Base-by-base conservation (phyloP, 2,113 vertebrate genomes). In the Elgaria multicarinata region DNA sequence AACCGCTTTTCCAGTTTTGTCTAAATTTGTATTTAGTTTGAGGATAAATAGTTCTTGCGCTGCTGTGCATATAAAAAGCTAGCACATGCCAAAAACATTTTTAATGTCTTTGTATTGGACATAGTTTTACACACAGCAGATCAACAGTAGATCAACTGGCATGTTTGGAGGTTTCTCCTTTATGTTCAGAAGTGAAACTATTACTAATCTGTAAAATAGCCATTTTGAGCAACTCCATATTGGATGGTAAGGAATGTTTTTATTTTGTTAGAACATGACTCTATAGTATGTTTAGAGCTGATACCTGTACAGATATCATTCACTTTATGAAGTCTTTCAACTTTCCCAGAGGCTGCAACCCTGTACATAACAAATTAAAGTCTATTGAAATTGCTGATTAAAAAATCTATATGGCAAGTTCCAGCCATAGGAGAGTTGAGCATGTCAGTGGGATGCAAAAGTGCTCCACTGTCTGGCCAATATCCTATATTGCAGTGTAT, bases 41-140 rank as follows among this genome's bases (percentile, higher is more conserved):
- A 82, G 66, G 18, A 20, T 62, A 22, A 53, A 53, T 22, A 2
- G 44, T 62, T 42, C 62, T 76, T 75, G n/a, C 4, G 39, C n/a
- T 67, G 26, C 58, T 84, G 7, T 50, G 96, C 95, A 96, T 96
- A 94, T 94, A 94, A 93, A 92, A 93, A 97, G 95, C 85, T 95
- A 92, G 86, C 91, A 91, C 83, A 22, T 90, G 80, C 79, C 26
- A 95, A 86, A 85, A n/a, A n/a, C n/a, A 80, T 90, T 94, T 71
- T 77, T 87, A 84, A 33, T 72, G 50, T 36, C 36, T 92, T 4
- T 90, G 86, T 72, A 28, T 33, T 89, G 93, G 94, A 90, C 90
- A 33, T 75, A 82, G 90, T 69, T 94, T 92, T 89, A 87, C 85
- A 14, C 89, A 81, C 44, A 94, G 90, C 71, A 92, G 53, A 10